Conservation (phyloP, 2,888 invertebrate genomes). For the Nemapogon koenigi region DNA sequence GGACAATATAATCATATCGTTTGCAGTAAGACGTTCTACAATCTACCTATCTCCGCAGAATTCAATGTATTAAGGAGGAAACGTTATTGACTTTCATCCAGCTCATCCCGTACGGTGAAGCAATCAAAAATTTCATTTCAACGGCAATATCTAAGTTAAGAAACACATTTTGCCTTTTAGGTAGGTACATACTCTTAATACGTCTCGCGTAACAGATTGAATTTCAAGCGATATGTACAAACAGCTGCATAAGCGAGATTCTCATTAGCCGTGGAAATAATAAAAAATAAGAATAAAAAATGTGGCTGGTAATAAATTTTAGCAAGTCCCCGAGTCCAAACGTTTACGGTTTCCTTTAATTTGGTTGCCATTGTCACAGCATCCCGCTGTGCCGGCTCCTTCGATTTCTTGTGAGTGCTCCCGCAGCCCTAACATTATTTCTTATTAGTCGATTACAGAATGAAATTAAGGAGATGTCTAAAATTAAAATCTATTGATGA, state of each 20-base stretch:
- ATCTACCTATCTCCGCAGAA: constrained; percentile 23
- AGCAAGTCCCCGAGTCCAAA: constrained; percentile 57
- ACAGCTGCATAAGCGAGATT: constrained; percentile 51
- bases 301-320: constrained; percentile 57
- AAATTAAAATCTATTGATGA: too few species aligned
- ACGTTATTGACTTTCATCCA: constrained; percentile 9
- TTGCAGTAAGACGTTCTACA: constrained; percentile 42
- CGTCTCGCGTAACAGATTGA: neutral
- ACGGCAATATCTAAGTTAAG: too few species aligned
- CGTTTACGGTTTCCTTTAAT: constrained; percentile 63
- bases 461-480: constrained; percentile 28
- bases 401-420: constrained; percentile 54
- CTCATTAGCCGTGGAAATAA: constrained; percentile 59
- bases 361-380: constrained; percentile 59
- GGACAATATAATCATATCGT: constrained; percentile 26
- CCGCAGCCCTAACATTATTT: constrained; percentile 57
- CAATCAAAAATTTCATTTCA: too few species aligned
- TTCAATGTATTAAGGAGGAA: constrained; percentile 5
- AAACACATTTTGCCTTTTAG: neutral
- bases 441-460: constrained; percentile 54
- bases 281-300: constrained; percentile 52
- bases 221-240: neutral
- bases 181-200: neutral
- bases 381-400: constrained; percentile 53
- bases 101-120: constrained; percentile 1